Percentiles rank a stretch among this genome's conserved stretches.
phyloP scores from a whole-genome alignment of 53 echinoderm and acorn worm genomes.

The Echinometra lucunter region DNA sequence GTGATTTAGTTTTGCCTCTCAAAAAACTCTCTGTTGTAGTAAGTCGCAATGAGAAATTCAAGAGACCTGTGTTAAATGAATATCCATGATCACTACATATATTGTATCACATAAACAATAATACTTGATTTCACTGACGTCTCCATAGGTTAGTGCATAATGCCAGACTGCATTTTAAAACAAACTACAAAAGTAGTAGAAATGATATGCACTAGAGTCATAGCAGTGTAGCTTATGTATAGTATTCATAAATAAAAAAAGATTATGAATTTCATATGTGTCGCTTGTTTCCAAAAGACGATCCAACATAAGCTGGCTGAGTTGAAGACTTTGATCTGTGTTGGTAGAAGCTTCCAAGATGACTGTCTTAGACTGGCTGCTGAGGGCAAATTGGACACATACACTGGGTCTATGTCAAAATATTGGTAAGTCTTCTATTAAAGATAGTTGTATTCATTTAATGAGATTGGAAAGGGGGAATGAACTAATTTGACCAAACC shows the following conservation, averaged over 20 bases:
- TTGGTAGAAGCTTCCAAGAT: constrained; percentile 77
- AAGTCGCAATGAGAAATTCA: no score
- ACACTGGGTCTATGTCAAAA: constrained; percentile 83
- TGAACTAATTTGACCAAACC: no score
- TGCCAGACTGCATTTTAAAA: no score
- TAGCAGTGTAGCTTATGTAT: background rate
- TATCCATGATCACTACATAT: no score
- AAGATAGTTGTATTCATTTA: no score
- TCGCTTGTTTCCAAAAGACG: constrained; percentile 67
- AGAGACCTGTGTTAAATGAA: no score
- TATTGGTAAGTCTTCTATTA: constrained; percentile 87
- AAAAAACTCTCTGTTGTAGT: no score
- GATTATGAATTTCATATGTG: background rate
- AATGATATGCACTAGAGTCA: background rate
- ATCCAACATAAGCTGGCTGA: constrained; percentile 86
- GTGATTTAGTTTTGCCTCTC: no score
- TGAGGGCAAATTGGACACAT: constrained; percentile 73
- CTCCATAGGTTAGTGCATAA: no score
- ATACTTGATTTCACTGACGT: no score
- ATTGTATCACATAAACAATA: no score
- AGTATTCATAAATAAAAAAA: background rate
- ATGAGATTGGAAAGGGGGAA: no score
- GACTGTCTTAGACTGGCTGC: constrained; percentile 68
- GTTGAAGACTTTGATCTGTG: constrained; percentile 82
- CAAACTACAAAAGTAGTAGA: background rate